These are phyloP conservation scores for Tridacna crocea DNA, from an alignment of 2,888 invertebrate genomes.

Conservation along the genomic window DNA sequence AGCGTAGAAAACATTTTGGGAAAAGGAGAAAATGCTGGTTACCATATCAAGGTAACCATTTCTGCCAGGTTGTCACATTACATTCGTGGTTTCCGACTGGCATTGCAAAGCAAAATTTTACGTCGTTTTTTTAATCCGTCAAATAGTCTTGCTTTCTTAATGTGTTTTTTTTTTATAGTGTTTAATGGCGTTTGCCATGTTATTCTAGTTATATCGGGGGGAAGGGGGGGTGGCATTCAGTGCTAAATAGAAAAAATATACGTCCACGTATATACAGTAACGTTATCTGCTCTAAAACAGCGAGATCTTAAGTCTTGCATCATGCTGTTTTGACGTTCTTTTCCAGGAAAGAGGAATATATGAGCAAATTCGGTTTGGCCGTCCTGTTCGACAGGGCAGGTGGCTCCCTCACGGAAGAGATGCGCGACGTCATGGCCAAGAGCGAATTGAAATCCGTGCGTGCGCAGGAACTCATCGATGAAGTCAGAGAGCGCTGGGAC, in stretches of 20 bases:
- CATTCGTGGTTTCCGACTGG: too few species aligned
- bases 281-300: neutral
- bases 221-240: too few species aligned
- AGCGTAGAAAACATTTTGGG: neutral
- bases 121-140: too few species aligned
- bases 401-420: constrained; percentile 16
- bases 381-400: constrained; percentile 23
- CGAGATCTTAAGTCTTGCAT: neutral
- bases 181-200: neutral
- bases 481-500: neutral
- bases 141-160: too few species aligned
- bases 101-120: too few species aligned
- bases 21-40: neutral
- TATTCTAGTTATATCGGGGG: neutral
- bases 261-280: too few species aligned
- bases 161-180: neutral
- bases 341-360: constrained; percentile 15
- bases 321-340: neutral
- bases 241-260: too few species aligned
- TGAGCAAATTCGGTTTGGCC: constrained; percentile 30
- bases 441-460: neutral
- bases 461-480: neutral
- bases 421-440: neutral
- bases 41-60: neutral
- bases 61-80: too few species aligned